phyloP scores from a whole-genome alignment of 2,113 vertebrate species.

The Datnioides undecimradiatus region DNA sequence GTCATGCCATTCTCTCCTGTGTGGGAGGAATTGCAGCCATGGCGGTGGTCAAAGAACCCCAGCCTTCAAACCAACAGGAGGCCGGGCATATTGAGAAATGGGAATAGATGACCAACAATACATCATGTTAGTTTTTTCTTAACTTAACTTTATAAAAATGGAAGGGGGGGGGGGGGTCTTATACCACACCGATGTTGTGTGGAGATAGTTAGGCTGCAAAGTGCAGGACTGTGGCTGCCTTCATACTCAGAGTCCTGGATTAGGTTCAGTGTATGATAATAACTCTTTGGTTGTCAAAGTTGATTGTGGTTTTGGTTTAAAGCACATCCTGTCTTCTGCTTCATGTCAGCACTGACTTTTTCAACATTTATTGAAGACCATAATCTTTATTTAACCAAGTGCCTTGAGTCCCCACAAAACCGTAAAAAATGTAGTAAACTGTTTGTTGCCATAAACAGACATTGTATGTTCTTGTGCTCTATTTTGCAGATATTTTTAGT shows the following conservation, averaged over 20 bases:
- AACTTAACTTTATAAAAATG: constrained; percentile 4
- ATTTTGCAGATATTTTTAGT: neutral
- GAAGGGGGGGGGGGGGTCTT: neutral
- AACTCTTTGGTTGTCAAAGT: neutral
- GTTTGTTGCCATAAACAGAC: neutral
- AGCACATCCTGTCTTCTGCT: neutral
- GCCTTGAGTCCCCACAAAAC: neutral
- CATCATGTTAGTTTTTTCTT: constrained; percentile 39
- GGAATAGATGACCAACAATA: constrained; percentile 64
- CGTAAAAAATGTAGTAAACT: neutral
- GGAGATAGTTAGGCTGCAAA: neutral
- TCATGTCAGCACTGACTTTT: neutral
- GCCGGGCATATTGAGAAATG: constrained; percentile 60
- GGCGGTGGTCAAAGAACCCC: constrained; percentile 74
- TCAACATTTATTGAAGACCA: neutral
- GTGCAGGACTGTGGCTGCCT: neutral
- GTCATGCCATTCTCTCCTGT: constrained; percentile 83
- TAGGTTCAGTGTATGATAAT: neutral
- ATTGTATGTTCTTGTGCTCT: neutral
- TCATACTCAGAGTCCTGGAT: neutral
- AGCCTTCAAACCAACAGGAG: constrained; percentile 70
- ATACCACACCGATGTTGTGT: neutral
- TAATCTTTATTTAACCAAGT: neutral
- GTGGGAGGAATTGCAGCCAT: constrained; percentile 76
- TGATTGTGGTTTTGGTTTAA: neutral